These are phyloP conservation scores for Calidris pugnax DNA, from an alignment of 2,113 vertebrate species.

Conservation along the genomic window DNA sequence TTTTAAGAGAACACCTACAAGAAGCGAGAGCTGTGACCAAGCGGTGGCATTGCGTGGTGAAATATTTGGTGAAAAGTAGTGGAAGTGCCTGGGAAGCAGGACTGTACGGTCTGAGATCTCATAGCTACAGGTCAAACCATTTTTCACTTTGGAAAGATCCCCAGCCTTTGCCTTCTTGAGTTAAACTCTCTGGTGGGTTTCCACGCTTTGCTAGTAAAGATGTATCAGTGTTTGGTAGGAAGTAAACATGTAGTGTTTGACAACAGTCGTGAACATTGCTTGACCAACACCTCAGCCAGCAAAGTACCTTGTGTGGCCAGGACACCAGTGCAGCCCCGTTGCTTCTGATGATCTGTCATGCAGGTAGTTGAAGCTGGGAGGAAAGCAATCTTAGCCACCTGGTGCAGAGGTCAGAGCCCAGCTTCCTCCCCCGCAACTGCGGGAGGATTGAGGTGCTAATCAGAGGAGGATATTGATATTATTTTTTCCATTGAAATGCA, in stretches of 20 bases:
- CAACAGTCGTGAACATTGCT: accelerated
- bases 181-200: background rate
- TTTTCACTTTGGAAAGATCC: background rate
- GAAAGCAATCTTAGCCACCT: background rate
- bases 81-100: background rate
- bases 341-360: background rate
- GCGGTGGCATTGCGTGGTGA: background rate
- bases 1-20: background rate
- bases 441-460: background rate
- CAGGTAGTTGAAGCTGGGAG: background rate
- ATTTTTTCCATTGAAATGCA: background rate
- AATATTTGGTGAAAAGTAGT: background rate
- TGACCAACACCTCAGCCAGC: background rate
- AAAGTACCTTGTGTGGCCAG: background rate
- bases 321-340: background rate
- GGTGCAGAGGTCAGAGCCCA: background rate
- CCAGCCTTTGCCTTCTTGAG: background rate
- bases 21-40: background rate
- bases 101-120: background rate
- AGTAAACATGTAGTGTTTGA: background rate
- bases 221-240: background rate
- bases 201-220: background rate
- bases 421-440: background rate
- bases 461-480: background rate
- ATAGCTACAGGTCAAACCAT: background rate